Base-by-base conservation (phyloP, 2,888 invertebrate genomes). In the Lottia gigantea region DNA sequence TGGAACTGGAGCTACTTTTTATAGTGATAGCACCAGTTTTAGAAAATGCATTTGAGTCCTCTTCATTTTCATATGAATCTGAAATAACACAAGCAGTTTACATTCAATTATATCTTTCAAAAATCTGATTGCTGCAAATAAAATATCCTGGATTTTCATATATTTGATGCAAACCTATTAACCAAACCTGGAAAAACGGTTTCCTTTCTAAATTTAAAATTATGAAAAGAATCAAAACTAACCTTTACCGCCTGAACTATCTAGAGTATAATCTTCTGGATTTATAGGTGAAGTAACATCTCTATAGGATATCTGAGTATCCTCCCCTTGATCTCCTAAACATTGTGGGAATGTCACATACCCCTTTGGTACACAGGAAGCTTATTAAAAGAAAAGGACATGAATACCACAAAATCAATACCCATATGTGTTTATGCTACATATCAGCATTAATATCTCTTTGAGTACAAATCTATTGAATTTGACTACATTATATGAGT, bases 21-120 rank as follows among this genome's bases (percentile, higher is more conserved):
- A 88, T 88, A n/a, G 87, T 87, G 46, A 87, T 78, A 8, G 87
- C 87, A 23, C 87, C 86, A 14, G 87, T 87, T 73, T 85, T 83
- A 15, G 86, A 82, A 73, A 87, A 87, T 23, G 85, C 86, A 76
- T 84, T 85, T 46, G 82, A 81, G 72, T 86, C 87, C 67, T 86
- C 86, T 64, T 85, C 84, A 74, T 76, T 78, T 26, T 85, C 85
- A 69, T 75, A 78, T 8, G 80, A 83, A 64, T 86, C 87, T 87
- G 76, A 15, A 25, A 62, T 23, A 63, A 63, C 26, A 71, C 26
- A 19, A 16, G 12, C 62, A 2, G 49, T 64, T 19, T 61, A n/a
- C n/a, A n/a, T n/a, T n/a, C n/a, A 61, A 23, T 23, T 19, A 67
- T n/a, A 40, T 46, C 46, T 46, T n/a, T 45, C 6, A 26, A 26